These are phyloP conservation scores for Sanderia malayensis DNA, from an alignment of 30 jellyfish, hydroid and myxozoan genomes.

Conservation along the genomic window DNA sequence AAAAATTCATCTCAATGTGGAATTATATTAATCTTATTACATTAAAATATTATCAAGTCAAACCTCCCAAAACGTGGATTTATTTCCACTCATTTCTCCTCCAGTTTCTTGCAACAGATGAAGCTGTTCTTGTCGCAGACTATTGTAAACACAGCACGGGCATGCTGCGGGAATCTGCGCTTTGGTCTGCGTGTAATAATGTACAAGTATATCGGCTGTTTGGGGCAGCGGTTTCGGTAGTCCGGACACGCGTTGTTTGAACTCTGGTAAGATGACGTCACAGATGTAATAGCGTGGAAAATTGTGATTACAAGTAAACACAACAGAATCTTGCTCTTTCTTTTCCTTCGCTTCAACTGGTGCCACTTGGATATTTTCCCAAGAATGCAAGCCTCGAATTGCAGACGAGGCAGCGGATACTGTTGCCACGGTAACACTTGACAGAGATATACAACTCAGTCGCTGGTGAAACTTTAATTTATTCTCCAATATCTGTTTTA, in stretches of 20 bases:
- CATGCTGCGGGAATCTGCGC: constrained; percentile 85
- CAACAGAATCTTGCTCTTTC: constrained; percentile 65
- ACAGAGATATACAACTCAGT: constrained; percentile 58
- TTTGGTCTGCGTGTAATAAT: constrained; percentile 52
- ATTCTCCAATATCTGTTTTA: constrained; percentile 77
- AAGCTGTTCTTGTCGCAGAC: constrained; percentile 82
- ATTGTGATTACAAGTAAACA: constrained; percentile 87
- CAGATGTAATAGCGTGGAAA: constrained; percentile 71
- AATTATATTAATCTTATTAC: no score
- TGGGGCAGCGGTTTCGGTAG: constrained; percentile 80
- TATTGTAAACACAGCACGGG: constrained; percentile 94
- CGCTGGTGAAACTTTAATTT: constrained; percentile 54
- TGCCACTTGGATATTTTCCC: no score
- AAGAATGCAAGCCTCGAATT: constrained; percentile 36
- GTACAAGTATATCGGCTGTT: constrained; percentile 60
- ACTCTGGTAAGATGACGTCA: constrained; percentile 94
- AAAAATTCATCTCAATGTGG: no score
- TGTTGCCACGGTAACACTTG: constrained; percentile 97
- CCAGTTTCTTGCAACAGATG: constrained; percentile 80
- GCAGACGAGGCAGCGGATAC: constrained; percentile 95
- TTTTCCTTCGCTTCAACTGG: not conserved
- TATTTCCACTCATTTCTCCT: constrained; percentile 47
- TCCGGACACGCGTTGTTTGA: constrained; percentile 68
- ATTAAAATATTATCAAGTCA: no score
- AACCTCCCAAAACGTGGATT: constrained; percentile 92